Percentiles rank a stretch among this genome's conserved stretches.
These are phyloP conservation scores for Rhegmatorhina hoffmannsi DNA, from an alignment of 2,113 vertebrate genomes.

Conservation along the genomic window DNA sequence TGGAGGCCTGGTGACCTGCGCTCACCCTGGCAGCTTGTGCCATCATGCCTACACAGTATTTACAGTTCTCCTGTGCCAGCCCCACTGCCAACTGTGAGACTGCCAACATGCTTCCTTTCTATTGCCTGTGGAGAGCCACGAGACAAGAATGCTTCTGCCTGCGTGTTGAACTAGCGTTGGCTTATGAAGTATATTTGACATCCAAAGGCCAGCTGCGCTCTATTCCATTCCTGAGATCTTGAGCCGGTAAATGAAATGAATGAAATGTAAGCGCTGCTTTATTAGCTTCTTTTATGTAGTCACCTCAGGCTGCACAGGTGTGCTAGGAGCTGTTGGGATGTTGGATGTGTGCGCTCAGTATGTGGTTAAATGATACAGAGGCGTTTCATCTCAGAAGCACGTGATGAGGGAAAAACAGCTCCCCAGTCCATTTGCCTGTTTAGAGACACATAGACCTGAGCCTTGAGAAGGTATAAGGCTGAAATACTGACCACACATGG, in stretches of 20 bases:
- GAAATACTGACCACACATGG: background rate
- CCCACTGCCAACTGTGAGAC: slow-evolving; percentile 49
- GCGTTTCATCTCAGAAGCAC: background rate
- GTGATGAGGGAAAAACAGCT: background rate
- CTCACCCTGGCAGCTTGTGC: slow-evolving; percentile 55
- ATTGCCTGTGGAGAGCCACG: slow-evolving; percentile 32
- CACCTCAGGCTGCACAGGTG: slow-evolving; percentile 67
- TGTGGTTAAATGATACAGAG: background rate
- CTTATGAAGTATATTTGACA: slow-evolving; percentile 13
- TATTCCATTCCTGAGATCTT: slow-evolving; percentile 20
- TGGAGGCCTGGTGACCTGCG: background rate
- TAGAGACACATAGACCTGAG: background rate
- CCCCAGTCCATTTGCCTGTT: background rate
- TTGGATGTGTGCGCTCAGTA: background rate
- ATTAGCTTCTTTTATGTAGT: slow-evolving; percentile 55
- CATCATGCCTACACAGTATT: slow-evolving; percentile 54
- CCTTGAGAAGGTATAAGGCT: background rate
- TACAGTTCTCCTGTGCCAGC: slow-evolving; percentile 36
- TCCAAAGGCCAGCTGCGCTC: slow-evolving; percentile 64
- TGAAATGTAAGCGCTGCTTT: slow-evolving; percentile 26
- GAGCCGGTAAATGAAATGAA: slow-evolving; percentile 32
- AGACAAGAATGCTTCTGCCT: slow-evolving; percentile 29
- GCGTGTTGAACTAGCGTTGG: slow-evolving; percentile 26
- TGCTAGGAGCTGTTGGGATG: slow-evolving; percentile 40
- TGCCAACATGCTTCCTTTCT: slow-evolving; percentile 48